Conservation (phyloP, 2,797 vertebrate species). For the Graptemys geographica region DNA sequence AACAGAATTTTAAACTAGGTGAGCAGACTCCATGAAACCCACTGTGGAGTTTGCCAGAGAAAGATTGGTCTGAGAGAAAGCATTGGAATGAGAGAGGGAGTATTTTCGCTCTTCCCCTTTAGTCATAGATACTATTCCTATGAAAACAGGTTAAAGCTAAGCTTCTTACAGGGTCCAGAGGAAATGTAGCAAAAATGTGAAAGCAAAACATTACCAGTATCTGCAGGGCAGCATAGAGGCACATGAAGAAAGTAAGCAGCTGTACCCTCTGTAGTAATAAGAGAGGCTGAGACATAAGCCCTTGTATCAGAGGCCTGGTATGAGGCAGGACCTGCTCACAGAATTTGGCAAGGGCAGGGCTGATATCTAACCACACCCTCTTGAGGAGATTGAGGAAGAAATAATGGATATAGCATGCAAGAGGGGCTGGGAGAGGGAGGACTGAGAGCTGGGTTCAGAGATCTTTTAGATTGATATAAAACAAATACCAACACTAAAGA, state of each 20-base stretch:
- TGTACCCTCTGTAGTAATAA: background rate
- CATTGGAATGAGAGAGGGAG: background rate
- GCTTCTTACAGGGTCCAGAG: background rate
- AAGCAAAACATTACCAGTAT: background rate
- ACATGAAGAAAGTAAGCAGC: background rate
- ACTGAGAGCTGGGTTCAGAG: background rate
- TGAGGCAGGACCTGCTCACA: too few species aligned
- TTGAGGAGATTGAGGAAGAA: background rate
- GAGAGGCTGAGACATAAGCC: too few species aligned
- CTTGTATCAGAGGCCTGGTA: too few species aligned
- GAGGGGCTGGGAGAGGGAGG: background rate
- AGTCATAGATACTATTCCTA: background rate
- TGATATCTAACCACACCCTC: background rate
- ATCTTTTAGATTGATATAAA: background rate
- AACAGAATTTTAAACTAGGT: background rate
- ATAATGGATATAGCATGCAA: background rate
- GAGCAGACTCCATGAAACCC: background rate
- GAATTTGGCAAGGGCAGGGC: too few species aligned
- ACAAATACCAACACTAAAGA: background rate
- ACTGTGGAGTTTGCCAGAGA: background rate
- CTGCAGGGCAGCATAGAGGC: rapidly evolving
- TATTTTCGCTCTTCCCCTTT: background rate
- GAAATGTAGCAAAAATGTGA: background rate
- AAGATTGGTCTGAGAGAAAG: background rate
- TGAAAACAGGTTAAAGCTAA: rapidly evolving